These are phyloP conservation scores for Platycheirus albimanus DNA, from an alignment of 2,888 invertebrate genomes.

Conservation along the genomic window DNA sequence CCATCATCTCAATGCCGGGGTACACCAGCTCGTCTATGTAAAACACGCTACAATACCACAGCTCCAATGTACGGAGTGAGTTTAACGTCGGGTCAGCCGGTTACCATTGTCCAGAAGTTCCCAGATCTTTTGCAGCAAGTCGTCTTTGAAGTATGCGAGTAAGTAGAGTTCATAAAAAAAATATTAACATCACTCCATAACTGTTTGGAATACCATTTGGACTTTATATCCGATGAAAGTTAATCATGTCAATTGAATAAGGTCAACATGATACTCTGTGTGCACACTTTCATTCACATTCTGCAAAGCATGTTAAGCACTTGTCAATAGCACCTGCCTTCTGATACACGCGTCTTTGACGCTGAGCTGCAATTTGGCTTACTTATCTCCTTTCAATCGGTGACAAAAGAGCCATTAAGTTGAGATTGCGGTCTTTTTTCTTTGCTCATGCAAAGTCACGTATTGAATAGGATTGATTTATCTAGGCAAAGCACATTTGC, in stretches of 20 bases:
- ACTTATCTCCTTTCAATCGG: constrained; percentile 63
- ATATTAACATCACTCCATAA: background rate
- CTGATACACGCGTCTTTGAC: constrained; percentile 13
- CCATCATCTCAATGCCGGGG: constrained; percentile 83
- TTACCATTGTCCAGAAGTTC: constrained; percentile 96
- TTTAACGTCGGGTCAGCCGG: constrained; percentile 94
- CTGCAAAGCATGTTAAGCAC: constrained; percentile 52
- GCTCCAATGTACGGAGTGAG: constrained; percentile 98
- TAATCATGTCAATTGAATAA: constrained; percentile 66
- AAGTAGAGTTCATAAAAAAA: constrained; percentile 82
- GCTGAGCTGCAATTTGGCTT: constrained; percentile 53
- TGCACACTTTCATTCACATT: constrained; percentile 68
- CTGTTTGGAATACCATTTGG: background rate
- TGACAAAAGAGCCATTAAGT: constrained; percentile 61
- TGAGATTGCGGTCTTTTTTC: constrained; percentile 50
- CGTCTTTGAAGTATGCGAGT: constrained; percentile 96
- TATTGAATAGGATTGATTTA: constrained; percentile 69
- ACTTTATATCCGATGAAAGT: constrained; percentile 51
- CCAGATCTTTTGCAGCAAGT: constrained; percentile 96
- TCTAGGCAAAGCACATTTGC: constrained; percentile 52
- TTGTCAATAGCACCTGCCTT: constrained; percentile 62
- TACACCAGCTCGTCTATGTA: constrained; percentile 90
- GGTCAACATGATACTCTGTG: constrained; percentile 53
- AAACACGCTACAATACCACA: constrained; percentile 95
- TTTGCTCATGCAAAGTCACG: constrained; percentile 64